Evolutionary conservation across 2,113 vertebrate genomes (phyloP).

Genomic region (Piaya cayana): DNA sequence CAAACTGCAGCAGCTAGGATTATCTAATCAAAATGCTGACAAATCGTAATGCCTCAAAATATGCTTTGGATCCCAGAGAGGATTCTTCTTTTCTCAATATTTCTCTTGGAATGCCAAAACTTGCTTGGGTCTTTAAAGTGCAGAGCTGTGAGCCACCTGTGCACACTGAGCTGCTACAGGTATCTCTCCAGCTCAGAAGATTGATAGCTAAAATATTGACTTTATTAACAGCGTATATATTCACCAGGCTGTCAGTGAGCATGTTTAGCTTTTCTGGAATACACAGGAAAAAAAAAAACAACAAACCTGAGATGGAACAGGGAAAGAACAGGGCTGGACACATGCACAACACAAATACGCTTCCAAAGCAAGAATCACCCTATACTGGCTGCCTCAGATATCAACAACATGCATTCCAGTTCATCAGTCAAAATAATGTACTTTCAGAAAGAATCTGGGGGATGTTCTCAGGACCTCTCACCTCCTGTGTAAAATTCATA

Average conservation of each 20-base stretch:
- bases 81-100: neutral
- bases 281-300: neutral
- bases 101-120: neutral
- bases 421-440: neutral
- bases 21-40: neutral
- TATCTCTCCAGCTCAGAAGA: neutral
- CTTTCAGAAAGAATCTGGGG: neutral
- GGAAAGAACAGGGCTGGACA: neutral
- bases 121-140: neutral
- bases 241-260: neutral
- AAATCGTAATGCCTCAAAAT: neutral
- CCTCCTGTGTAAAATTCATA: neutral
- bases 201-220: neutral
- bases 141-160: neutral
- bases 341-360: neutral
- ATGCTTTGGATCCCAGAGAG: neutral
- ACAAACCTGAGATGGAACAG: neutral
- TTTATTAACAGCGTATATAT: slow-evolving; percentile 17
- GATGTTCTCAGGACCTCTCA: neutral
- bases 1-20: neutral
- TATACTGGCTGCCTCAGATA: neutral
- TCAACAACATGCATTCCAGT: neutral
- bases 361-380: neutral
- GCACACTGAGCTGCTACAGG: neutral
- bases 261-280: neutral